phyloP scores from a whole-genome alignment of 2,888 invertebrate species.

The Pinctada fucata region DNA sequence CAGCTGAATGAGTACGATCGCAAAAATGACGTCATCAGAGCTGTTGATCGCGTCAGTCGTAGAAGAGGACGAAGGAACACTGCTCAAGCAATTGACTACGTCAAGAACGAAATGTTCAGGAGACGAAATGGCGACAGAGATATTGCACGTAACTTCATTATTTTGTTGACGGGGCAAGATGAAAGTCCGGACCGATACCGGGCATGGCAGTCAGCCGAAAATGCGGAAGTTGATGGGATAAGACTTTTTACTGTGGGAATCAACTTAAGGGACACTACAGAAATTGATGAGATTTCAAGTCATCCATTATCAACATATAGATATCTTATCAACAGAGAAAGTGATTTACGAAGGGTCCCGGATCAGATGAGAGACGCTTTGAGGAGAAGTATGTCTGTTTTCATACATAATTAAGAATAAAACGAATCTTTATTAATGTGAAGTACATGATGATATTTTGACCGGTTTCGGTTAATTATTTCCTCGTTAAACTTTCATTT shows the following conservation, averaged over 20 bases:
- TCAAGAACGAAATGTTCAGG: constrained; percentile 58
- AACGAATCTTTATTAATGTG: background rate
- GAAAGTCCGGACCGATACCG: constrained; percentile 44
- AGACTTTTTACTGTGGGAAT: constrained; percentile 44
- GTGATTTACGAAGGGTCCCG: constrained; percentile 4
- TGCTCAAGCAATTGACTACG: constrained; percentile 61
- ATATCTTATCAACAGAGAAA: constrained; percentile 11
- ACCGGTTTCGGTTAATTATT: too few relatives aligned
- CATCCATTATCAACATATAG: constrained; percentile 33
- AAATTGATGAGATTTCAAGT: constrained; percentile 42
- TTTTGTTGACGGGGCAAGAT: constrained; percentile 63
- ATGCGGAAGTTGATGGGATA: constrained; percentile 35
- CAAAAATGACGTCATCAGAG: constrained; percentile 36
- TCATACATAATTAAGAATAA: background rate
- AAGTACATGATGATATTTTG: too few relatives aligned
- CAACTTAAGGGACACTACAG: constrained; percentile 33
- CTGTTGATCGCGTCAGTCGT: constrained; percentile 39
- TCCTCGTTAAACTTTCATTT: too few relatives aligned
- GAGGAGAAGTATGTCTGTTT: background rate
- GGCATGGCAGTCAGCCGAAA: constrained; percentile 30
- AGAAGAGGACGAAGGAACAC: constrained; percentile 62
- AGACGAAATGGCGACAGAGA: constrained; percentile 60
- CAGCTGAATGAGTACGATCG: constrained; percentile 54
- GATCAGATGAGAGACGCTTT: background rate
- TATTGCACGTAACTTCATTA: constrained; percentile 60